Evolutionary conservation across 2,797 vertebrate genomes (phyloP).

Genomic region (Pipistrellus nathusii): DNA sequence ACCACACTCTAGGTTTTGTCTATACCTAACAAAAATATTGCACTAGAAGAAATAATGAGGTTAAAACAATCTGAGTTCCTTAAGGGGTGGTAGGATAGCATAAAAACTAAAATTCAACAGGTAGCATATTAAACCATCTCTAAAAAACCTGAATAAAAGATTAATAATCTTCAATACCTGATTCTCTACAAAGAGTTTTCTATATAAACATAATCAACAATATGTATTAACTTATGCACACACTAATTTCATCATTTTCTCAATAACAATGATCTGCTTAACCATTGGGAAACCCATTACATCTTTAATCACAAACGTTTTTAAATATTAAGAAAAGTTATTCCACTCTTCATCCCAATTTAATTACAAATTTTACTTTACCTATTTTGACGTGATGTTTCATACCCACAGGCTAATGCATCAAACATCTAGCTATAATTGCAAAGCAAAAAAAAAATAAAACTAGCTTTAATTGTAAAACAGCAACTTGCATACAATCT

Average conservation of each 20-base stretch:
- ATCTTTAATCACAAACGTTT: constrained; percentile 34
- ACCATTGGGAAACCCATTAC: constrained; percentile 34
- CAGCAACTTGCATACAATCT: not conserved
- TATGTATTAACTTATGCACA: constrained; percentile 28
- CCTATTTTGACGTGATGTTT: not conserved
- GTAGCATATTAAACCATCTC: constrained; percentile 15
- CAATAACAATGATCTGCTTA: not conserved
- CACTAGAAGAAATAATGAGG: constrained; percentile 17
- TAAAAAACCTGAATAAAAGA: constrained; percentile 21
- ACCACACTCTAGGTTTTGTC: constrained; percentile 23
- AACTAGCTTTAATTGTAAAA: constrained; percentile 54
- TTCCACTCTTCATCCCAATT: constrained; percentile 22
- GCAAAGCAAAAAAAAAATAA: constrained; percentile 42
- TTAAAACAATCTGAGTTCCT: constrained; percentile 34
- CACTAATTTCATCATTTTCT: constrained; percentile 35
- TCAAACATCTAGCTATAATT: not conserved
- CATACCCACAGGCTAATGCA: constrained; percentile 15
- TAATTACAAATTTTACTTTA: constrained; percentile 64
- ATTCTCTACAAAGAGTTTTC: constrained; percentile 28
- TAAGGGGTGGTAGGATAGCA: not conserved
- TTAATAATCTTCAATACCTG: constrained; percentile 2
- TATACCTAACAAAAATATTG: constrained; percentile 47
- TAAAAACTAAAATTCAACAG: constrained; percentile 29
- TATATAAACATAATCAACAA: constrained; percentile 47
- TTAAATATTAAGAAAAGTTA: constrained; percentile 43